phyloP scores from a whole-genome alignment of 1,140 invertebrate genomes.

The Heliconius nattereri region DNA sequence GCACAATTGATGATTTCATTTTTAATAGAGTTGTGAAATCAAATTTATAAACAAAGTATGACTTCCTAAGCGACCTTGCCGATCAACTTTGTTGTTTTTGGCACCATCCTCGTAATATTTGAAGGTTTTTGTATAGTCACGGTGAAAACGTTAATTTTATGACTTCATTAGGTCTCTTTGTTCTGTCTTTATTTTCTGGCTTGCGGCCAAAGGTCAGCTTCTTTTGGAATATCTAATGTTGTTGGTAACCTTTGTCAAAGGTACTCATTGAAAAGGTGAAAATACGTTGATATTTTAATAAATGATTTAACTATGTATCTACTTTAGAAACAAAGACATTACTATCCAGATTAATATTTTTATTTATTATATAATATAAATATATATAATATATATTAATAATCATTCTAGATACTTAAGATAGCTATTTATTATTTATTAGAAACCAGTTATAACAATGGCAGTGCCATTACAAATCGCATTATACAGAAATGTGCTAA shows the following conservation, averaged over 20 bases:
- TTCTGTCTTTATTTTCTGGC: conserved; percentile 37
- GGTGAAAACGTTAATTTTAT: conserved; percentile 32
- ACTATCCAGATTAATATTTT: no score
- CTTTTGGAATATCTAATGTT: neutral
- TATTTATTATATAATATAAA: neutral
- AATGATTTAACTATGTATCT: neutral
- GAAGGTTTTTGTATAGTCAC: conserved; percentile 38
- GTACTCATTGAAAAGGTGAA: neutral
- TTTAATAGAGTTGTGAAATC: conserved; percentile 27
- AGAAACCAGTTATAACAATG: neutral
- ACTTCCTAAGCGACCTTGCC: conserved; percentile 23
- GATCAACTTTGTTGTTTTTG: conserved; percentile 40
- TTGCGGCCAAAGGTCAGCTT: conserved; percentile 41
- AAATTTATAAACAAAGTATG: conserved; percentile 29
- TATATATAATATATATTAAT: no score
- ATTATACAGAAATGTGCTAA: conserved; percentile 13
- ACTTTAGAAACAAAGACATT: no score
- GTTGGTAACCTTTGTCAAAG: neutral
- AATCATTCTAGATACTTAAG: neutral
- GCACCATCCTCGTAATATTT: conserved; percentile 36
- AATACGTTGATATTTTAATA: neutral
- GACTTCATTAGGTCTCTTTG: conserved; percentile 41
- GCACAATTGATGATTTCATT: conserved; percentile 36
- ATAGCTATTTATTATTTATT: neutral
- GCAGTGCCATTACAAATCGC: neutral